Evolutionary conservation across 2,113 vertebrate species (phyloP), one percentile per base, ranked within the genome.

Genomic region (Oxyura jamaicensis): DNA sequence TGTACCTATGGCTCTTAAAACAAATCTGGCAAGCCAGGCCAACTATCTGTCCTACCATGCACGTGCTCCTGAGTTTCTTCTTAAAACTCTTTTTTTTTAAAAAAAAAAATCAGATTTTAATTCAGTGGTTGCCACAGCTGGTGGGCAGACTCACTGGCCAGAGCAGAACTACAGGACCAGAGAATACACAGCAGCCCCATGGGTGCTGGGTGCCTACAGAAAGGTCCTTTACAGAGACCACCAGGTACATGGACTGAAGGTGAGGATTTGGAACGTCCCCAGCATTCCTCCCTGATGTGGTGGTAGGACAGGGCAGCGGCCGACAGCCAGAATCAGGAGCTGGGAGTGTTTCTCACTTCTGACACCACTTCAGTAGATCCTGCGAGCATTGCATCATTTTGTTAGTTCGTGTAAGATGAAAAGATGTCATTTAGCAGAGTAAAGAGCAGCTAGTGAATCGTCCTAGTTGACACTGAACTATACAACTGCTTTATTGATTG

Each of bases 401-500:
- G 5, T 81, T 67, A 46, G 59, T 56, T 72, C 1, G 2, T 58
- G 62, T 5, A 12, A 84, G 50, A 75, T 72, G 48, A 72, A 77
- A 78, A 78, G 87, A 53, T 62, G 74, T 66, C 71, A 31, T 84
- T 60, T 62, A 83, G 65, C 67, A 78, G 53, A 79, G 63, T 9
- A 62, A 41, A 89, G 46, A 91, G 82, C 41, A 88, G 60, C 74
- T 53, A 71, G 44, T 55, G 80, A 73, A 88, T 76, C 78, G 72
- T 82, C 63, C 19, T 81, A 35, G 35, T 31, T 92, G 78, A 88
- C 62, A 58, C 42, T 60, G 42, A 86, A 48, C 67, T 62, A 83
- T 33, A 35, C 35, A 71, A 86, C 72, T 86, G 68, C 78, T 94
- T 91, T 85, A 86, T 26, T 74, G 87, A 95, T 58, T 67, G 82